These are phyloP conservation scores for Drosophila ercepeae DNA, from an alignment of 1,140 invertebrate genomes.

Conservation along the genomic window DNA sequence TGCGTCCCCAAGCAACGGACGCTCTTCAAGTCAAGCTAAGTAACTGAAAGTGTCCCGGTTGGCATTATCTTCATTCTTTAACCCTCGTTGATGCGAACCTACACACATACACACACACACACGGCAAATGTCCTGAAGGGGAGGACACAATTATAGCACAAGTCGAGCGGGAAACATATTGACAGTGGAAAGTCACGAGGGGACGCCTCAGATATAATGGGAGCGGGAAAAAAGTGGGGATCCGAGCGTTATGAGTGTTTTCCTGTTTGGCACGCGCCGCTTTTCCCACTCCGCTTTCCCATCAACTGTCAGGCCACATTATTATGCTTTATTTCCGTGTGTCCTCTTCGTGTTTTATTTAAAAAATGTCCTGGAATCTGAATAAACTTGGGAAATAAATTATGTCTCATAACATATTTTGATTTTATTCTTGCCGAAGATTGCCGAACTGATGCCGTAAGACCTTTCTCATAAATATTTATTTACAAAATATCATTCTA, in stretches of 20 bases:
- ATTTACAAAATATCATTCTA: too few species aligned
- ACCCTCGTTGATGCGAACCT: slow-evolving; percentile 12
- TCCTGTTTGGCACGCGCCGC: slow-evolving; percentile 67
- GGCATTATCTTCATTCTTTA: slow-evolving; percentile 43
- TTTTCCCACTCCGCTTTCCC: slow-evolving; percentile 2
- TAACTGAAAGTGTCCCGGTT: slow-evolving; percentile 49
- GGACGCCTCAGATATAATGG: slow-evolving; percentile 12
- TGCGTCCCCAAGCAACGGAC: slow-evolving; percentile 29
- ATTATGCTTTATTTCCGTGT: slow-evolving; percentile 79
- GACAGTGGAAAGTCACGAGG: slow-evolving; percentile 41
- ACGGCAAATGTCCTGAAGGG: slow-evolving; percentile 16
- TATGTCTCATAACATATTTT: neutral
- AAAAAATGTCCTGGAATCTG: slow-evolving; percentile 63
- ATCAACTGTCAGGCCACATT: slow-evolving; percentile 69
- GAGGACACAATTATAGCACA: slow-evolving; percentile 47
- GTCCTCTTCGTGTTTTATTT: slow-evolving; percentile 53
- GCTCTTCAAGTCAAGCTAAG: slow-evolving; percentile 30
- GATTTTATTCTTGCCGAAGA: too few species aligned
- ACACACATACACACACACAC: slow-evolving; percentile 1
- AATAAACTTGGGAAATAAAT: slow-evolving; percentile 19
- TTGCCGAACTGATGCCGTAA: too few species aligned
- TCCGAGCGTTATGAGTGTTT: slow-evolving; percentile 71
- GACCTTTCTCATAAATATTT: too few species aligned
- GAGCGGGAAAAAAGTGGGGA: slow-evolving; percentile 32
- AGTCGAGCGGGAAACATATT: slow-evolving; percentile 56